Evolutionary conservation across 2,113 vertebrate genomes (phyloP).

Genomic region (Hypanus sabinus): DNA sequence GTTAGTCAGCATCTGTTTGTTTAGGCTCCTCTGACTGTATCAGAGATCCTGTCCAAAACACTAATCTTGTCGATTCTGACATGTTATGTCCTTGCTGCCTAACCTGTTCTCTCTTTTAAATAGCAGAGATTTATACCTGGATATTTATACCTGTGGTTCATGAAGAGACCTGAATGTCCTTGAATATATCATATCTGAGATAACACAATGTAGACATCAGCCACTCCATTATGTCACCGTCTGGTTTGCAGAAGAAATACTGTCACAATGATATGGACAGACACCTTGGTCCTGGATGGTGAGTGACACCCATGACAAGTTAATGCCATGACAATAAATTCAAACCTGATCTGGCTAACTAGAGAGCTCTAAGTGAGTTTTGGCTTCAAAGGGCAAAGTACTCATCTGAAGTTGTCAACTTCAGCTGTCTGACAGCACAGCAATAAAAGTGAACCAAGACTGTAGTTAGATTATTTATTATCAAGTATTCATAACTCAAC

Average conservation of each 20-base stretch:
- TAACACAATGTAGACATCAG: neutral
- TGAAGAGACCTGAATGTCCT: neutral
- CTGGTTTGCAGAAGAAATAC: neutral
- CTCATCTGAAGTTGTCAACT: neutral
- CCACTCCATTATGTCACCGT: neutral
- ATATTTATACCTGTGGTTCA: neutral
- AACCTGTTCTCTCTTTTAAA: neutral
- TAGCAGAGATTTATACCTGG: neutral
- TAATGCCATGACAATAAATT: neutral
- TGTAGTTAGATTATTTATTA: neutral
- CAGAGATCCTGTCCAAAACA: neutral
- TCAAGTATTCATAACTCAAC: neutral
- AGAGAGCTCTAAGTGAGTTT: too few relatives aligned
- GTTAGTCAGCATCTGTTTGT: conserved; percentile 8
- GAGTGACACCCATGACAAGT: neutral
- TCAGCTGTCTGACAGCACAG: neutral
- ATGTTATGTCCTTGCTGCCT: neutral
- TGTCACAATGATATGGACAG: neutral
- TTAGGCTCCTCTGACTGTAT: too few relatives aligned
- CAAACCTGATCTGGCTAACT: neutral
- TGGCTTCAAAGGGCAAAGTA: neutral
- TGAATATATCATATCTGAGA: neutral
- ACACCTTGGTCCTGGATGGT: neutral
- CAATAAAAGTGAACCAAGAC: neutral
- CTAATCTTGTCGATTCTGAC: neutral